Conservation (phyloP, 2,888 invertebrate species). For the Salticus scenicus region DNA sequence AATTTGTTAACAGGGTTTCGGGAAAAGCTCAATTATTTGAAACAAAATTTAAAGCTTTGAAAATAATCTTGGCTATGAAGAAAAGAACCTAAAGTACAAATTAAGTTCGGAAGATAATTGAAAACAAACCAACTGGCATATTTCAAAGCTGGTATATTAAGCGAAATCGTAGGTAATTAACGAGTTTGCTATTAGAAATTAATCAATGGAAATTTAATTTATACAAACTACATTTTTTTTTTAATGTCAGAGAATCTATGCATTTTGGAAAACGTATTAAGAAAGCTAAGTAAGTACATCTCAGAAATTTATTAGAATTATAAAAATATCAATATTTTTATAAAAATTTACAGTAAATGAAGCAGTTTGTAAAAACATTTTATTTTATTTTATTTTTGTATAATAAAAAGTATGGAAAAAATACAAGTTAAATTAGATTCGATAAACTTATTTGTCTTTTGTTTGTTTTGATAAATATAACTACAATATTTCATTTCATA, state of each 20-base stretch:
- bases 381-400: no score
- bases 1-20: constrained; percentile 63
- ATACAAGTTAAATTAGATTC: no score
- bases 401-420: no score
- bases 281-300: not conserved
- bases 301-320: no score
- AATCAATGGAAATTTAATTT: not conserved
- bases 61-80: constrained; percentile 22
- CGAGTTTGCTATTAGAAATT: not conserved
- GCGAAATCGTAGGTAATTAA: not conserved
- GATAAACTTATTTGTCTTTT: no score
- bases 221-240: not conserved
- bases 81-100: constrained; percentile 32
- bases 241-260: no score
- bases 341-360: no score
- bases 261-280: not conserved
- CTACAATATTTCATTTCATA: no score
- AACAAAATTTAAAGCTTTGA: constrained; percentile 44
- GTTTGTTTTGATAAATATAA: no score
- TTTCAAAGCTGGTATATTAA: not conserved
- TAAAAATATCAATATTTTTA: no score
- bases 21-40: constrained; percentile 40
- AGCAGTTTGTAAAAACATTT: no score
- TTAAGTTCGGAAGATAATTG: not conserved
- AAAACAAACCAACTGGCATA: not conserved